phyloP scores from a whole-genome alignment of 2,797 vertebrate species.

The Spinus pinus region DNA sequence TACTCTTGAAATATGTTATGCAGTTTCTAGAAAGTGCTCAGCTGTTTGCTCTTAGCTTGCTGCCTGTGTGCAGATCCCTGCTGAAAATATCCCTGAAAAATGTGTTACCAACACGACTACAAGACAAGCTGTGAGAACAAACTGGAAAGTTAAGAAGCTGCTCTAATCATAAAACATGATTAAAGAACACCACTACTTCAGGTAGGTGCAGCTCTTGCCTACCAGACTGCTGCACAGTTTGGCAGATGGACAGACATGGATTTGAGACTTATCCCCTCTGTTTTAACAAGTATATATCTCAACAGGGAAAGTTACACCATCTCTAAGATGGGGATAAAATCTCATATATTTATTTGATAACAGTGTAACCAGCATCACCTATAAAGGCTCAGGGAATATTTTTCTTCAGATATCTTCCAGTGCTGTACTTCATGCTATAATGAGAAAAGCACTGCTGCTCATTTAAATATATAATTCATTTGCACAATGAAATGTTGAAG shows the following conservation, averaged over 20 bases:
- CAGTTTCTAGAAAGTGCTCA: slow-evolving; percentile 50
- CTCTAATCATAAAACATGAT: background rate
- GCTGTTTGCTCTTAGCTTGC: slow-evolving; percentile 67
- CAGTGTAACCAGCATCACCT: background rate
- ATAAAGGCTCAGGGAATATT: background rate
- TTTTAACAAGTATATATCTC: background rate
- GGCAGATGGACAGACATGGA: background rate
- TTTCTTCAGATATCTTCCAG: background rate
- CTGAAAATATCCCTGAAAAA: slow-evolving; percentile 70
- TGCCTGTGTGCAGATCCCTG: slow-evolving; percentile 52
- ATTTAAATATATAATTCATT: background rate
- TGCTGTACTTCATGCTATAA: background rate
- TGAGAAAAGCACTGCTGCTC: background rate
- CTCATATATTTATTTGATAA: background rate
- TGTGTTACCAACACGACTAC: slow-evolving; percentile 13
- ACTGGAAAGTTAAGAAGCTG: background rate
- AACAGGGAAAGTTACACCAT: background rate
- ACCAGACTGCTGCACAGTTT: background rate
- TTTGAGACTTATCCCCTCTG: background rate
- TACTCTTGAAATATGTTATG: slow-evolving; percentile 51
- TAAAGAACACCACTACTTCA: background rate
- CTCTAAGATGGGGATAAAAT: background rate
- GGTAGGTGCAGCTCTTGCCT: background rate
- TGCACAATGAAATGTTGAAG: background rate
- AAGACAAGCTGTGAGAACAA: background rate